Conservation (phyloP, 92 coral and sea anemone genomes). For the Porites divaricata region DNA sequence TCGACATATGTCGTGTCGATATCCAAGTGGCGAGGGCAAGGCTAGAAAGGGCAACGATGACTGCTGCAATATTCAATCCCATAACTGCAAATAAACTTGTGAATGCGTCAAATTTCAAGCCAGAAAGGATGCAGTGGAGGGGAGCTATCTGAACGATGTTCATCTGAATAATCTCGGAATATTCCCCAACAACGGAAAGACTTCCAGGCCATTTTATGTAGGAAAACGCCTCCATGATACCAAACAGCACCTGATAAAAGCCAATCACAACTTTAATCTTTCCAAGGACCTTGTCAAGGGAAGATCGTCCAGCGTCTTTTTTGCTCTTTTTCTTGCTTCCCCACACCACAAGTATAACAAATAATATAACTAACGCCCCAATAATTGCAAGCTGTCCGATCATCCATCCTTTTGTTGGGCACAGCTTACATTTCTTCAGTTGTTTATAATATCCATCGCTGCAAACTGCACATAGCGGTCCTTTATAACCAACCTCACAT, state of each 20-base stretch:
- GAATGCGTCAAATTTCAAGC: not conserved
- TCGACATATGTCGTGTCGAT: not conserved
- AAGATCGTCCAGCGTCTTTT: not conserved
- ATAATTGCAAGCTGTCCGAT: not conserved
- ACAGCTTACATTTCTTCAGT: not conserved
- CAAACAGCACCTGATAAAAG: not conserved
- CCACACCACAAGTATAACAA: not conserved
- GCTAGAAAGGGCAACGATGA: not conserved
- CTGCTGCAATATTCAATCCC: not conserved
- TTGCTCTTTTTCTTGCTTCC: not conserved
- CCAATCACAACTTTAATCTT: not conserved
- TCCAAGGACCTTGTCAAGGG: not conserved
- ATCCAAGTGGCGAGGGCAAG: not conserved
- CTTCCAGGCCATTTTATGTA: not conserved
- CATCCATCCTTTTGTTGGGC: not conserved
- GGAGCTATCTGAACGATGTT: not conserved
- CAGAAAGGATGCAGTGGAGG: not conserved
- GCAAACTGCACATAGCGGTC: not conserved
- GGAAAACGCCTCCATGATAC: not conserved
- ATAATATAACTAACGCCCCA: not conserved
- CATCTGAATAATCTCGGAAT: not conserved
- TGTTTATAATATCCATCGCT: not conserved
- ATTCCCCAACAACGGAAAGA: not conserved
- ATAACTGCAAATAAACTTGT: not conserved
- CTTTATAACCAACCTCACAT: no score